Evolutionary conservation across 2,888 invertebrate species (phyloP).

Genomic region (Galeopsomyia nigrocyanea): DNA sequence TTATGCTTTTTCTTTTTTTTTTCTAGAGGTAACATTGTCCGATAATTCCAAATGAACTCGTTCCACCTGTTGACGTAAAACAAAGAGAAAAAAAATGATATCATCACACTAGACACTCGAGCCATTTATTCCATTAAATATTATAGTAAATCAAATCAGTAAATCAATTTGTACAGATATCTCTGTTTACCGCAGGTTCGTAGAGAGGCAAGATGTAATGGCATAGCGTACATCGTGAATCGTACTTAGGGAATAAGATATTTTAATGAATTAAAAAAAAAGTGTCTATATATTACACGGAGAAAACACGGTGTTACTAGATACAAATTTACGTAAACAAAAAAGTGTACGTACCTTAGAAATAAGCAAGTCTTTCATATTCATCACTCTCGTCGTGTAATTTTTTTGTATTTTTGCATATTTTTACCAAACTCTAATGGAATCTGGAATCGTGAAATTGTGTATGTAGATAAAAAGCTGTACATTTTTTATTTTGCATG

Average conservation of each 20-base stretch:
- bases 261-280: slow-evolving; percentile 24
- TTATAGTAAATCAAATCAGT: slow-evolving; percentile 36
- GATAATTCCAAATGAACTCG: slow-evolving; percentile 31
- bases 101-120: slow-evolving; percentile 14
- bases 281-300: slow-evolving; percentile 34
- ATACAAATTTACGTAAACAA: slow-evolving; percentile 5
- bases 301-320: slow-evolving; percentile 29
- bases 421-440: background rate
- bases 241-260: slow-evolving; percentile 45
- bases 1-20: slow-evolving; percentile 19
- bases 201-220: slow-evolving; percentile 37
- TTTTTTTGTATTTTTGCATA: slow-evolving; percentile 2
- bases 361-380: slow-evolving; percentile 5
- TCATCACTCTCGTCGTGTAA: background rate
- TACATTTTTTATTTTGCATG: too few species aligned
- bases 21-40: slow-evolving; percentile 35
- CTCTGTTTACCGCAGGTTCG: slow-evolving; percentile 27
- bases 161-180: slow-evolving; percentile 45
- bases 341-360: slow-evolving; percentile 6
- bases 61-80: slow-evolving; percentile 7
- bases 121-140: slow-evolving; percentile 19
- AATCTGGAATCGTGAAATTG: background rate
- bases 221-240: slow-evolving; percentile 43
- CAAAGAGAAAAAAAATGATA: slow-evolving; percentile 3
- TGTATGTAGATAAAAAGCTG: too few species aligned